Evolutionary conservation across 2,888 invertebrate genomes (phyloP).

Genomic region (Hedya salicella): DNA sequence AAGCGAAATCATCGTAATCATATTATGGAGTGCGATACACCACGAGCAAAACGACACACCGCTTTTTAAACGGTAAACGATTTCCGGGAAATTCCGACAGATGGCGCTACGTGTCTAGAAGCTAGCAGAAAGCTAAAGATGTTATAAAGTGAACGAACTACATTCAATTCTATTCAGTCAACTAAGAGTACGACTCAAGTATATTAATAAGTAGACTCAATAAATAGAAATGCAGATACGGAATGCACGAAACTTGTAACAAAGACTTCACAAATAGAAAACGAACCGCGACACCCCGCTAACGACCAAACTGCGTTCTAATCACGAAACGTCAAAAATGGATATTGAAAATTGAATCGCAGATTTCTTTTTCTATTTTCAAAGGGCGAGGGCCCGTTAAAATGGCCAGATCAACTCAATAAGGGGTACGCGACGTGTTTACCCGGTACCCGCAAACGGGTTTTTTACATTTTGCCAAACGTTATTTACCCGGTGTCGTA

Average conservation of each 20-base stretch:
- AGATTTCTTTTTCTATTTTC: constrained; percentile 69
- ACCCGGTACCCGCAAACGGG: constrained; percentile 81
- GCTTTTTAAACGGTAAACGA: not conserved
- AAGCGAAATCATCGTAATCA: not conserved
- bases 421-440: constrained; percentile 82
- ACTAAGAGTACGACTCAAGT: not conserved
- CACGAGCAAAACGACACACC: not conserved
- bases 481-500: constrained; percentile 83
- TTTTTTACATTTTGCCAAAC: constrained; percentile 81
- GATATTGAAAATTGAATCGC: constrained; percentile 83
- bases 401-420: constrained; percentile 84
- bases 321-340: constrained; percentile 84
- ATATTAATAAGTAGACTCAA: constrained; percentile 8
- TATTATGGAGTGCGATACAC: not conserved
- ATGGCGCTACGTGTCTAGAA: constrained; percentile 34
- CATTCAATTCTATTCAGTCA: not conserved
- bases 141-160: constrained; percentile 14
- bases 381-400: constrained; percentile 78
- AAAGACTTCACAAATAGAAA: constrained; percentile 38
- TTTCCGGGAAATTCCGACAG: constrained; percentile 32
- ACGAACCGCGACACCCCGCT: constrained; percentile 52
- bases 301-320: constrained; percentile 83
- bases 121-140: constrained; percentile 1
- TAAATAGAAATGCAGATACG: constrained; percentile 17
- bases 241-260: constrained; percentile 32